Evolutionary conservation across 2,888 invertebrate genomes (phyloP).

Genomic region (Lamellibrachia columna): DNA sequence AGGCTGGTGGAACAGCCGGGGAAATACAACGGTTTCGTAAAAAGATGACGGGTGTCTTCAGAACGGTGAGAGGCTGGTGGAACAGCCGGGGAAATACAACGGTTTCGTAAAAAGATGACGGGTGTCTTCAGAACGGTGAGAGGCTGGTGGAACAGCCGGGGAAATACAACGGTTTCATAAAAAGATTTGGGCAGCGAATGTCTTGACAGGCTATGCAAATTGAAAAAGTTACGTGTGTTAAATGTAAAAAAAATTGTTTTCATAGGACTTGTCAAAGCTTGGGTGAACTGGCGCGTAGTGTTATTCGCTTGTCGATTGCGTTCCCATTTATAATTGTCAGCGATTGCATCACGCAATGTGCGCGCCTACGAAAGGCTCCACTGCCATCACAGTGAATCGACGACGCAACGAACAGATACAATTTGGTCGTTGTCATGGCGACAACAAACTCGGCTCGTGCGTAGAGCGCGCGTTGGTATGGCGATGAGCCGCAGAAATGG

Average conservation of each 20-base stretch:
- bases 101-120: too few species aligned
- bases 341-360: constrained; percentile 5
- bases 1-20: too few species aligned
- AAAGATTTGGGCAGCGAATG: too few species aligned
- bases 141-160: too few species aligned
- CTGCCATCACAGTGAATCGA: background rate
- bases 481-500: constrained; percentile 16
- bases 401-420: constrained; percentile 16
- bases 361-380: background rate
- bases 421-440: constrained; percentile 11
- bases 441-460: constrained; percentile 3
- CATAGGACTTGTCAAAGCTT: background rate
- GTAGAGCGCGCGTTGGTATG: constrained; percentile 12
- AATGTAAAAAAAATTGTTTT: background rate
- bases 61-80: too few species aligned
- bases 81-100: too few species aligned
- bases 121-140: too few species aligned
- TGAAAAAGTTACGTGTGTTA: too few species aligned
- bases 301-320: background rate
- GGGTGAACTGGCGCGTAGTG: background rate
- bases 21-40: too few species aligned
- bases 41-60: too few species aligned
- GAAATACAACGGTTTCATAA: too few species aligned
- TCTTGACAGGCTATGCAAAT: too few species aligned
- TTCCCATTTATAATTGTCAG: background rate